phyloP scores from a whole-genome alignment of 2,113 vertebrate genomes.

The Alaudala cheleensis region DNA sequence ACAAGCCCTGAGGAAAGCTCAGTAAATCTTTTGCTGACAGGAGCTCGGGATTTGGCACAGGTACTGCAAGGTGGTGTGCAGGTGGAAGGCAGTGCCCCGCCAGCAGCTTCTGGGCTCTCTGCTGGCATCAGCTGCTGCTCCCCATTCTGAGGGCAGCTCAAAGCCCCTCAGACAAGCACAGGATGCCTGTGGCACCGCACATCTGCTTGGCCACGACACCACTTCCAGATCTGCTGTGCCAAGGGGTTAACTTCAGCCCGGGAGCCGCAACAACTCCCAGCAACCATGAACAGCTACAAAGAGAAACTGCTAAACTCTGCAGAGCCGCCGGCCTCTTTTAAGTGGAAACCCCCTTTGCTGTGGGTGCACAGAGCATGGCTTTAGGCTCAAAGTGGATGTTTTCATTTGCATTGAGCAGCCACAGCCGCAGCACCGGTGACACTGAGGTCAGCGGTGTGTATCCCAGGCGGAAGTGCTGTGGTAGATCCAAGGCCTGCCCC shows the following conservation, averaged over 20 bases:
- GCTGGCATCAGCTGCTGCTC: background rate
- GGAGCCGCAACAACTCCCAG: background rate
- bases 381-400: background rate
- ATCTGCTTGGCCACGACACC: background rate
- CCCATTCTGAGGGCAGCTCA: background rate
- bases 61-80: background rate
- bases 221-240: background rate
- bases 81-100: background rate
- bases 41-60: background rate
- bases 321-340: background rate
- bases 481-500: background rate
- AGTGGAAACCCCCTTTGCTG: background rate
- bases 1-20: background rate
- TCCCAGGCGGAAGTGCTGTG: accelerated
- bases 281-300: background rate
- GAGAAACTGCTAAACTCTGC: background rate
- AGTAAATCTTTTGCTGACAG: background rate
- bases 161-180: background rate
- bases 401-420: background rate
- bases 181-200: background rate
- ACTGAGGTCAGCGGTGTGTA: background rate
- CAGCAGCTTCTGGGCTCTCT: background rate
- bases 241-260: background rate
- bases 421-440: background rate
- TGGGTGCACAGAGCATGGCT: background rate